Conservation (phyloP, 2,113 vertebrate genomes). For the Lutjanus erythropterus region DNA sequence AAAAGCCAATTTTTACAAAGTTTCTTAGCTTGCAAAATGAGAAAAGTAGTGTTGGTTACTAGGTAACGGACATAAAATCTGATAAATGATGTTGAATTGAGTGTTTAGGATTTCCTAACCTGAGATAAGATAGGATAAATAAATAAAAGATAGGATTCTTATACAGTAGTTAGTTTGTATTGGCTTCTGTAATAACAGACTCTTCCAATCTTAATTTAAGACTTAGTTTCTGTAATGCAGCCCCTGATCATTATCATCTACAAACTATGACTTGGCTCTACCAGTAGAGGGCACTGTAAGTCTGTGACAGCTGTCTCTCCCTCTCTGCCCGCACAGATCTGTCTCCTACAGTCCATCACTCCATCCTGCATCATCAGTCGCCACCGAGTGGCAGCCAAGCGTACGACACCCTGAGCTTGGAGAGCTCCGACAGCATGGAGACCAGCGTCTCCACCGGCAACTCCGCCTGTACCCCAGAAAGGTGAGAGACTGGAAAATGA, state of each 20-base stretch:
- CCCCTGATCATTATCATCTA: conserved; percentile 11
- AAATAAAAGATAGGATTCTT: too few species aligned
- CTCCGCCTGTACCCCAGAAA: conserved; percentile 95
- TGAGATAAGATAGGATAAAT: too few species aligned
- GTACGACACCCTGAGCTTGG: conserved; percentile 96
- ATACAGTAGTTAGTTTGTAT: too few species aligned
- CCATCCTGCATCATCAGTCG: conserved; percentile 92
- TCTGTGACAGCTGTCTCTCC: conserved; percentile 73
- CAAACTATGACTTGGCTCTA: conserved; percentile 36
- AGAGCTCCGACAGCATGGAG: conserved; percentile 98
- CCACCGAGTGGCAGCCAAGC: conserved; percentile 86
- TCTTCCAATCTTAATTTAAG: too few species aligned
- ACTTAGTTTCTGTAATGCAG: too few species aligned
- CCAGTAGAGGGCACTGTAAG: conserved; percentile 88
- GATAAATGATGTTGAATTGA: too few species aligned
- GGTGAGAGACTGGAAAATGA: conserved; percentile 83
- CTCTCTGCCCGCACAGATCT: conserved; percentile 65
- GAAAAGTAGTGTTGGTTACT: too few species aligned
- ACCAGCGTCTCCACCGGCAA: conserved; percentile 95
- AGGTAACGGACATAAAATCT: too few species aligned
- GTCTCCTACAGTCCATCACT: conserved; percentile 88
- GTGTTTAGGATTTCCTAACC: too few species aligned
- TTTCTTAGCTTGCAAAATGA: too few species aligned
- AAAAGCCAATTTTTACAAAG: too few species aligned
- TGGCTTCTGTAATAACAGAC: background rate